Conservation (phyloP, 2,797 vertebrate species). For the Eulemur rubriventer region DNA sequence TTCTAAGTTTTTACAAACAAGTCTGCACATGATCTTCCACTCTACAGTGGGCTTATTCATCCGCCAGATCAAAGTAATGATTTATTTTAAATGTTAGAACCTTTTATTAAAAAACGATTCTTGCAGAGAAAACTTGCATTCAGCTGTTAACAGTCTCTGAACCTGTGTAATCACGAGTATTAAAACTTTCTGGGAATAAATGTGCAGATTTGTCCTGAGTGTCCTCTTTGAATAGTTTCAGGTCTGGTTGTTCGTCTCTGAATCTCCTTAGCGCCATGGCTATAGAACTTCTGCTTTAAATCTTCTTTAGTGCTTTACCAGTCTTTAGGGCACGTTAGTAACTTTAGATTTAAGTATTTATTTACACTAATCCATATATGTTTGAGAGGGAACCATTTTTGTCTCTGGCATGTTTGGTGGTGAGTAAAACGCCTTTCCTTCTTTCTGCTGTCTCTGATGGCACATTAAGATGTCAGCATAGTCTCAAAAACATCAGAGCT, state of each 20-base stretch:
- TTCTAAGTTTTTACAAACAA: neutral
- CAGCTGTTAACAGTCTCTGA: neutral
- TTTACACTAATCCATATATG: neutral
- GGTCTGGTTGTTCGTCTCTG: neutral
- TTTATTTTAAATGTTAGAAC: conserved; percentile 15
- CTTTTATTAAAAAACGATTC: neutral
- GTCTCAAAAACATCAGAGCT: neutral
- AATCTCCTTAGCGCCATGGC: neutral
- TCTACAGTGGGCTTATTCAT: neutral
- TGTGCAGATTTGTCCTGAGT: neutral
- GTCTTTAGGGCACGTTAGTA: neutral
- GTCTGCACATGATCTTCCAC: neutral
- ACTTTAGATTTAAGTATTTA: neutral
- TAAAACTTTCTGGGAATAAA: neutral
- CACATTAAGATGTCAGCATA: neutral
- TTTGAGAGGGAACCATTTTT: neutral
- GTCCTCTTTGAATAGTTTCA: neutral
- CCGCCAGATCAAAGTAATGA: neutral
- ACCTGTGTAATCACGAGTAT: neutral
- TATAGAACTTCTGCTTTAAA: neutral
- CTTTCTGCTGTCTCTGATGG: neutral
- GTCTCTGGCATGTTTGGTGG: neutral
- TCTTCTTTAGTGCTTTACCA: neutral
- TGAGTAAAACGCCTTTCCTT: neutral
- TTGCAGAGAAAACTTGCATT: neutral